Percentiles rank a stretch among this genome's conserved stretches.
These are phyloP conservation scores for Campaea margaritaria DNA, from an alignment of 2,888 invertebrate genomes.

Conservation along the genomic window DNA sequence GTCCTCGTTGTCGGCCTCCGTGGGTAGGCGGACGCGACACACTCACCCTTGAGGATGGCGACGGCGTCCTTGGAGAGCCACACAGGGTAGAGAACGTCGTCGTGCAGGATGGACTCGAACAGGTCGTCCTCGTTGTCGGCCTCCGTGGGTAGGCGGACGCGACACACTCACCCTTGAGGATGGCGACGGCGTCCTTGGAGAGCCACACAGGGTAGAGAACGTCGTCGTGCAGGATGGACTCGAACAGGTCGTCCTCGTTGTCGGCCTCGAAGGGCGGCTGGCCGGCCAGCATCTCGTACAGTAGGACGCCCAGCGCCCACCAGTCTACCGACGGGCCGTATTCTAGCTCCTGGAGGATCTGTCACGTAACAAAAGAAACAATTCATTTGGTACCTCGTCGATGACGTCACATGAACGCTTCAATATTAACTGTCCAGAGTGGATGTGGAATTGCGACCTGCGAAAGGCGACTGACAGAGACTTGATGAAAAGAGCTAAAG, in stretches of 20 bases:
- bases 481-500: no score
- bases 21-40: no score
- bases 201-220: constrained; percentile 99
- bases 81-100: no score
- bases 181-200: constrained; percentile 75
- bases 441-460: no score
- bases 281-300: constrained; percentile 99
- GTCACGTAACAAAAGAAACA: neutral
- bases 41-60: no score
- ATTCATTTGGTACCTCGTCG: neutral
- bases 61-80: no score
- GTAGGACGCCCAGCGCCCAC: constrained; percentile 99
- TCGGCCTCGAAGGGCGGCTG: constrained; percentile 99
- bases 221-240: constrained; percentile 99
- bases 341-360: constrained; percentile 96
- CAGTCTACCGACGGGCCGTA: constrained; percentile 96
- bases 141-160: no score
- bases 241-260: constrained; percentile 99
- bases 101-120: no score
- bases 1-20: no score
- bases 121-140: no score
- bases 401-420: neutral
- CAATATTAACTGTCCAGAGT: no score
- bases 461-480: no score
- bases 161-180: constrained; percentile 71